Evolutionary conservation across 2,888 invertebrate genomes (phyloP), one percentile per base, ranked within the genome.

Genomic region (Octonoba sinensis): DNA sequence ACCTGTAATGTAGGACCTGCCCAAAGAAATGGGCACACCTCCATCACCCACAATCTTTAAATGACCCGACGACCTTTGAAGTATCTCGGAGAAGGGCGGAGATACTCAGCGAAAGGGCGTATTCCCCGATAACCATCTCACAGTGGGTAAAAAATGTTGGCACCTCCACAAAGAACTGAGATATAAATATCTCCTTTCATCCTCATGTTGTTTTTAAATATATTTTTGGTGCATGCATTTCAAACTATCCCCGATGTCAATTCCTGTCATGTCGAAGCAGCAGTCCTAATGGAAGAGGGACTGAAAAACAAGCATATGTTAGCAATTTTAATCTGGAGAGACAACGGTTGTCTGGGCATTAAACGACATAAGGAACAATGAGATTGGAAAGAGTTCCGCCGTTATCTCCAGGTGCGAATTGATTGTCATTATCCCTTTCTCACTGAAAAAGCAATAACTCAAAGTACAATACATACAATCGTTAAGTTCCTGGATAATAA

Each of bases 51-150:
- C 79, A 60, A 67, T 15, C 67, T 67, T 16, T 54, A 47, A 46
- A 54, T 72, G 78, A 78, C 71, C 71, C 62, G 22, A 46, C 59
- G 78, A 72, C 72, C 72, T 79, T 73, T 67, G 20, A 46, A 20
- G 49, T 47, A 22, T 56, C 44, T 64, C 67, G 44, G 36, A 51
- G 51, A 59, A 64, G 54, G 54, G 62, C 54, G 60, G 54, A 46
- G 46, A 51, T 27, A 64, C 46, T 6, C 27, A 11, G 66, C 44
- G 60, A 27, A 66, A 72, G 77, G 78, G 72, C 66, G 78, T 72
- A 59, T 60, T 47, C 72, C 36, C 24, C 44, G 67, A 72, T 60
- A 69, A 54, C 62, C 27, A 60, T 71, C 71, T 12, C 36, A 12
- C 16, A 49, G 57, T 56, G 36, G 57, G 22, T 46, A 73, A 79